phyloP scores from a whole-genome alignment of 2,888 invertebrate species.

The Ectobius pallidus region DNA sequence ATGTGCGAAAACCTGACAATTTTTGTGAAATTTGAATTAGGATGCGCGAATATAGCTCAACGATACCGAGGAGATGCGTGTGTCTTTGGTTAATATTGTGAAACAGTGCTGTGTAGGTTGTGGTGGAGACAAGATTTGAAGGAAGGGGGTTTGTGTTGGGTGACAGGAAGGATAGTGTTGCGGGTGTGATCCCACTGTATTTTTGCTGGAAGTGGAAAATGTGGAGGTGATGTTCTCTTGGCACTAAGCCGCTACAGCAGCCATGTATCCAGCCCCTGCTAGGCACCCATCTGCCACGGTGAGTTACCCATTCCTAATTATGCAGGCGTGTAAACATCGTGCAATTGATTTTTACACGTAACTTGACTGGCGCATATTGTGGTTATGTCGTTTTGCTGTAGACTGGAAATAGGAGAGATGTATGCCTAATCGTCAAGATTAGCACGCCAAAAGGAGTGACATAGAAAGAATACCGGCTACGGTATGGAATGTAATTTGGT shows the following conservation, averaged over 20 bases:
- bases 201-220: slow-evolving; percentile 37
- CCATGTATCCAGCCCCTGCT: slow-evolving; percentile 77
- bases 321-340: background rate
- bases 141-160: slow-evolving; percentile 9
- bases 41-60: slow-evolving; percentile 43
- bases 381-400: no score
- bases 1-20: slow-evolving; percentile 45
- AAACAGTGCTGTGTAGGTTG: slow-evolving; percentile 40
- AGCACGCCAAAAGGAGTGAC: no score
- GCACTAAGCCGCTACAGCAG: slow-evolving; percentile 40
- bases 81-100: slow-evolving; percentile 37
- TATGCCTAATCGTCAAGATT: no score
- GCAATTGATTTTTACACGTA: no score
- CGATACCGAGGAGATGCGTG: slow-evolving; percentile 38
- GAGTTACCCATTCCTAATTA: slow-evolving; percentile 54
- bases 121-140: slow-evolving; percentile 32
- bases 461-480: no score
- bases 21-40: slow-evolving; percentile 45
- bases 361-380: no score
- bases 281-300: slow-evolving; percentile 79
- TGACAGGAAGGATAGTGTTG: slow-evolving; percentile 17
- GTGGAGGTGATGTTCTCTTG: slow-evolving; percentile 42
- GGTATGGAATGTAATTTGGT: no score
- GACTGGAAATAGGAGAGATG: no score
- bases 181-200: slow-evolving; percentile 26